These are phyloP conservation scores for Saccostrea cuccullata DNA, from an alignment of 1,140 invertebrate species.

Conservation along the genomic window DNA sequence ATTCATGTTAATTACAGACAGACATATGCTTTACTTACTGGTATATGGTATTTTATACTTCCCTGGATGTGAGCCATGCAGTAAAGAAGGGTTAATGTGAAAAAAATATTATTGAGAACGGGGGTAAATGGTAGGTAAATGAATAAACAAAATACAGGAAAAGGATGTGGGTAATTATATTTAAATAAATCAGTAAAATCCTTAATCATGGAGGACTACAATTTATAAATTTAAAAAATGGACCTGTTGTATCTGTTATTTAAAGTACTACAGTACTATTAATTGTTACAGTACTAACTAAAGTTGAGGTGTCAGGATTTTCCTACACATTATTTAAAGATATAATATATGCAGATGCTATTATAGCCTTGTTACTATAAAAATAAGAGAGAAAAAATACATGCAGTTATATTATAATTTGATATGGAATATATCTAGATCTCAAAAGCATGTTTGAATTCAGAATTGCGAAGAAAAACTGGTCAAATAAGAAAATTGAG, in stretches of 20 bases:
- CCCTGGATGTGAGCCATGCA: slow-evolving; percentile 54
- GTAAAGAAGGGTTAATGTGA: slow-evolving; percentile 12
- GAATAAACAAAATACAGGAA: background rate
- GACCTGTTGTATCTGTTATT: too few relatives aligned
- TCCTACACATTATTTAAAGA: background rate
- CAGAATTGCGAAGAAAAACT: too few relatives aligned
- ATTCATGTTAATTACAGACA: slow-evolving; percentile 10
- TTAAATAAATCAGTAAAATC: background rate
- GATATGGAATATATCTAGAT: background rate
- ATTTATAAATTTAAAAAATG: background rate
- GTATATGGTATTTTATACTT: slow-evolving; percentile 64
- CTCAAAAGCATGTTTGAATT: background rate
- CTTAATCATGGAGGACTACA: background rate
- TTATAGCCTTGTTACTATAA: background rate
- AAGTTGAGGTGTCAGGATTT: too few relatives aligned
- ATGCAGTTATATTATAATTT: too few relatives aligned
- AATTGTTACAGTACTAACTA: too few relatives aligned
- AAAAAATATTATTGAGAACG: background rate
- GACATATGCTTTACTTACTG: slow-evolving; percentile 59
- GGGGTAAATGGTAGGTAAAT: background rate
- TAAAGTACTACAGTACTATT: too few relatives aligned
- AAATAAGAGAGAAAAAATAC: background rate
- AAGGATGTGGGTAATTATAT: background rate
- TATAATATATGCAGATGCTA: background rate
- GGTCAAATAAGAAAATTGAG: too few relatives aligned